A percentile compares a stretch with the other conserved stretches of the same genome.
Evolutionary conservation across 1,140 invertebrate species (phyloP).

Genomic region (Cyphomyrmex costatus): DNA sequence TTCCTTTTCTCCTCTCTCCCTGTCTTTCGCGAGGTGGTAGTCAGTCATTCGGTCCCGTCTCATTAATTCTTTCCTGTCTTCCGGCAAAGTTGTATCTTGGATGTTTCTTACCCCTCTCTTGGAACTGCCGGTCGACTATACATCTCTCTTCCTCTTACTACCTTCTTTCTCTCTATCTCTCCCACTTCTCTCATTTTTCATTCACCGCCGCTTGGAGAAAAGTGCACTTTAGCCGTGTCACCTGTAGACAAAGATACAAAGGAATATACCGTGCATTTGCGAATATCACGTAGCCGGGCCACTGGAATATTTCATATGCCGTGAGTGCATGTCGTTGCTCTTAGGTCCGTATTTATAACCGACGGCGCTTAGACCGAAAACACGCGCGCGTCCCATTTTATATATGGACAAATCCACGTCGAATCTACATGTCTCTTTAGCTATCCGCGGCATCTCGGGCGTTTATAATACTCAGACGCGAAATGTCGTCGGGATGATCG

Average conservation of each 20-base stretch:
- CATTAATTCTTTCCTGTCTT: slow-evolving; percentile 69
- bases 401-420: background rate
- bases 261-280: slow-evolving; percentile 73
- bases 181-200: slow-evolving; percentile 69
- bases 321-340: slow-evolving; percentile 68
- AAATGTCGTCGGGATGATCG: background rate
- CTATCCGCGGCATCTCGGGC: background rate
- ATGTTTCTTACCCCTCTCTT: slow-evolving; percentile 38
- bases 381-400: slow-evolving; percentile 41
- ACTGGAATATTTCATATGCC: slow-evolving; percentile 69
- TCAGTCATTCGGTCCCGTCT: slow-evolving; percentile 58
- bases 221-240: slow-evolving; percentile 76
- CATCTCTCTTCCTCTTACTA: background rate
- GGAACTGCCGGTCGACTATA: slow-evolving; percentile 12
- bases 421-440: background rate
- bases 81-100: slow-evolving; percentile 58
- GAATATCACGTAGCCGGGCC: slow-evolving; percentile 72
- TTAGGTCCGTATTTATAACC: slow-evolving; percentile 59
- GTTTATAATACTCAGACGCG: background rate
- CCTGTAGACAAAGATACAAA: slow-evolving; percentile 76
- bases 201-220: slow-evolving; percentile 69
- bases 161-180: background rate
- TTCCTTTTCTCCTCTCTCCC: background rate
- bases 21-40: slow-evolving; percentile 31
- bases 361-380: slow-evolving; percentile 44